Conservation (phyloP, 2,113 vertebrate genomes). For the Phalacrocorax brasilianus region DNA sequence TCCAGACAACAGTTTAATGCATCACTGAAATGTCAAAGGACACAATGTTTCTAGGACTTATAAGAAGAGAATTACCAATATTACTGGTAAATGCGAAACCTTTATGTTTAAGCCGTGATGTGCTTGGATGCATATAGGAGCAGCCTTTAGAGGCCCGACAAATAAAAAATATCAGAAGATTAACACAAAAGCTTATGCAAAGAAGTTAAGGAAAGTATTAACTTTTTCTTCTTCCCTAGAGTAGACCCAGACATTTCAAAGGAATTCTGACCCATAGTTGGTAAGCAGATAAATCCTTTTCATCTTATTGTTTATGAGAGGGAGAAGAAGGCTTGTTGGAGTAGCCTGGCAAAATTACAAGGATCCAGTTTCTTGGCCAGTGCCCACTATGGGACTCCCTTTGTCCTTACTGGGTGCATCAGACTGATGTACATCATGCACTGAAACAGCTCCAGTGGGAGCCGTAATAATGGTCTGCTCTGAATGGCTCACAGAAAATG, state of each 20-base stretch:
- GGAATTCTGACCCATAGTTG: not conserved
- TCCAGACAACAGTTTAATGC: not conserved
- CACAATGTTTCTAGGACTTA: not conserved
- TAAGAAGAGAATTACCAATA: not conserved
- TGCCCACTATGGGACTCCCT: not conserved
- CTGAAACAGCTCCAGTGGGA: not conserved
- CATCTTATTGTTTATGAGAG: not conserved
- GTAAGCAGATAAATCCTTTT: conserved; percentile 17
- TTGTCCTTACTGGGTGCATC: not conserved
- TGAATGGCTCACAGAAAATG: not conserved
- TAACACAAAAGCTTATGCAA: not conserved
- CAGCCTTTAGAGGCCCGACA: not conserved
- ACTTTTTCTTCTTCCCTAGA: not conserved
- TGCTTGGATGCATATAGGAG: not conserved
- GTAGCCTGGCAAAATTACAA: not conserved
- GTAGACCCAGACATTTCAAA: not conserved
- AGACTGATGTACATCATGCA: not conserved
- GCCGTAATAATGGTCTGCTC: not conserved
- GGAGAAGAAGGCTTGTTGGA: not conserved
- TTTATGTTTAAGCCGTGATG: not conserved
- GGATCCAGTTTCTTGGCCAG: not conserved
- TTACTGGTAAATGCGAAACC: not conserved
- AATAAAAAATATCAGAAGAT: not conserved
- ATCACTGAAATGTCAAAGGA: not conserved
- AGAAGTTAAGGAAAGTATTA: not conserved